Evolutionary conservation across 1,140 invertebrate genomes (phyloP).

Genomic region (Cyclina sinensis): DNA sequence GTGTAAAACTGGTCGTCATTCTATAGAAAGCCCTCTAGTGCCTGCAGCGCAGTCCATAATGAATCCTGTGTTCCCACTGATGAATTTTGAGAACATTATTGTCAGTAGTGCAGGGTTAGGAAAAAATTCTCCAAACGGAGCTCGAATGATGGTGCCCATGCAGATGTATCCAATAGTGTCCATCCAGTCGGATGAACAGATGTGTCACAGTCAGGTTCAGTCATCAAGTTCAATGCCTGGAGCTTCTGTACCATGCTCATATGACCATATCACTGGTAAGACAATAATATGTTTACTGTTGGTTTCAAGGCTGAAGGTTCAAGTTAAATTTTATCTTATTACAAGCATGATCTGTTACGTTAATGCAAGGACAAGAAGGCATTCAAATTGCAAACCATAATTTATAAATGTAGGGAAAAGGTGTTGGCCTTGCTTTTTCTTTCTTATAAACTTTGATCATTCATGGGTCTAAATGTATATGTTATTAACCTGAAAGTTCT

Average conservation of each 20-base stretch:
- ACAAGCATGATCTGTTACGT: no score
- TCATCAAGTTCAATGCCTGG: not conserved
- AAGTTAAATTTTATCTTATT: no score
- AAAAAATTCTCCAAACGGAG: not conserved
- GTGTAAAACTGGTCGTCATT: constrained; percentile 46
- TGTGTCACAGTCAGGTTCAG: not conserved
- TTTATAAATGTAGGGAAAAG: no score
- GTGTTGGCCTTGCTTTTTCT: no score
- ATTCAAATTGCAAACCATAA: no score
- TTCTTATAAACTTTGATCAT: no score
- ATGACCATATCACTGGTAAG: constrained; percentile 12
- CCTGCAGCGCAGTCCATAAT: constrained; percentile 21
- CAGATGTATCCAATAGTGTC: constrained; percentile 62
- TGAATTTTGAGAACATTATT: not conserved
- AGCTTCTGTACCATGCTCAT: not conserved
- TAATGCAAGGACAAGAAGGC: no score
- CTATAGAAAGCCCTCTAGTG: not conserved
- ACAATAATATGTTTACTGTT: no score
- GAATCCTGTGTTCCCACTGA: constrained; percentile 68
- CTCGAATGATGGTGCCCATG: constrained; percentile 56
- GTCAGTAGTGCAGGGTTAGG: not conserved
- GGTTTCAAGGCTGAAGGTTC: no score
- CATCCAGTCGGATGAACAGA: not conserved
- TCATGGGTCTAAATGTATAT: no score
- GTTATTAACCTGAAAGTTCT: no score